phyloP scores from a whole-genome alignment of 2,797 vertebrate species.

The Manis crassicaudata region DNA sequence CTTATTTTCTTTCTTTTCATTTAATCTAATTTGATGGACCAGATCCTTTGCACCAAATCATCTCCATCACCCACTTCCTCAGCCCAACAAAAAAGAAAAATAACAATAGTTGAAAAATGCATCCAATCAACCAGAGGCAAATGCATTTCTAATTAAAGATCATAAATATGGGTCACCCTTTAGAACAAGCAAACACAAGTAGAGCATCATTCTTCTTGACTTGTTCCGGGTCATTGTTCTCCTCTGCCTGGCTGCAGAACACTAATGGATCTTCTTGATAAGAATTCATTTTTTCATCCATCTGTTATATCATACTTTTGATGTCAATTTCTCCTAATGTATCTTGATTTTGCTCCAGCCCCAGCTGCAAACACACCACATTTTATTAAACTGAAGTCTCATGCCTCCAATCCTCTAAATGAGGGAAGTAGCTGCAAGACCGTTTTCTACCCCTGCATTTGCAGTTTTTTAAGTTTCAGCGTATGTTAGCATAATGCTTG shows the following conservation, averaged over 20 bases:
- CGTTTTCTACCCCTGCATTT: conserved; percentile 61
- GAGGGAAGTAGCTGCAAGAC: conserved; percentile 40
- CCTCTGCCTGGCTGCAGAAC: conserved; percentile 74
- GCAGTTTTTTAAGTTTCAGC: conserved; percentile 62
- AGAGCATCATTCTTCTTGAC: conserved; percentile 81
- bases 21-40: conserved; percentile 76
- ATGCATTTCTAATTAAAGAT: conserved; percentile 81
- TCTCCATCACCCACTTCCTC: neutral
- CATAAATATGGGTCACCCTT: conserved; percentile 78
- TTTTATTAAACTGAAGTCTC: conserved; percentile 75
- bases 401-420: conserved; percentile 56
- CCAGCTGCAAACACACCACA: conserved; percentile 54
- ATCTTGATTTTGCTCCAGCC: conserved; percentile 53
- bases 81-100: neutral
- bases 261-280: conserved; percentile 76
- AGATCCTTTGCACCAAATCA: conserved; percentile 4
- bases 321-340: conserved; percentile 73
- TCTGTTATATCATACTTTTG: conserved; percentile 77
- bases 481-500: conserved; percentile 76
- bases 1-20: conserved; percentile 68
- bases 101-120: conserved; percentile 67
- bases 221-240: conserved; percentile 84
- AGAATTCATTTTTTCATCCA: conserved; percentile 79
- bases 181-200: conserved; percentile 77
- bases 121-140: conserved; percentile 73